Conservation (phyloP, 2,113 vertebrate genomes). For the Budorcas taxicolor region DNA sequence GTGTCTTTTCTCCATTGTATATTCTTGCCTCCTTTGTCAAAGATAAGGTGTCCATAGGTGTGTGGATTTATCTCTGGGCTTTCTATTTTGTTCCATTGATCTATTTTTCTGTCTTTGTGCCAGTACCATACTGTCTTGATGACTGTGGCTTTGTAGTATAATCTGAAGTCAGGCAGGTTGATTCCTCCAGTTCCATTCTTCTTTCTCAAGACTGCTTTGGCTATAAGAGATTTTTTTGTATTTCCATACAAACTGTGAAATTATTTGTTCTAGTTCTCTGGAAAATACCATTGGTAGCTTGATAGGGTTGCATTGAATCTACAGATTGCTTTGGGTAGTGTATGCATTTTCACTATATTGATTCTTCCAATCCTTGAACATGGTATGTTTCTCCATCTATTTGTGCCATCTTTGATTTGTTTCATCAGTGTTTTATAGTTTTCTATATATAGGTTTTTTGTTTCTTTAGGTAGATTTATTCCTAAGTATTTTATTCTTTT, state of each 20-base stretch:
- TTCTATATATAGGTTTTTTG: neutral
- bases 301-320: neutral
- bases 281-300: neutral
- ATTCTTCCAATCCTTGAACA: neutral
- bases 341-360: neutral
- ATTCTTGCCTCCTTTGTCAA: neutral
- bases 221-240: neutral
- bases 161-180: neutral
- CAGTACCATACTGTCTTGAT: neutral
- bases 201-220: neutral
- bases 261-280: neutral
- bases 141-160: neutral
- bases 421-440: neutral
- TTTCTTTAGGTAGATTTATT: neutral
- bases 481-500: neutral
- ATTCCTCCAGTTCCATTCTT: neutral
- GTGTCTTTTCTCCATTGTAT: neutral
- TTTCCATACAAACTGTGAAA: neutral
- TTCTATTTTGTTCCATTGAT: neutral
- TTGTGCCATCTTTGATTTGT: neutral
- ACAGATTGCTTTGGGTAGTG: neutral
- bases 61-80: neutral
- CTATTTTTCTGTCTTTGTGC: neutral
- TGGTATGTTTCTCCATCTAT: neutral
- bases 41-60: neutral